Percentiles rank a stretch among this genome's conserved stretches.
phyloP scores from a whole-genome alignment of 2,888 invertebrate species.

The Argyra leucocephala region DNA sequence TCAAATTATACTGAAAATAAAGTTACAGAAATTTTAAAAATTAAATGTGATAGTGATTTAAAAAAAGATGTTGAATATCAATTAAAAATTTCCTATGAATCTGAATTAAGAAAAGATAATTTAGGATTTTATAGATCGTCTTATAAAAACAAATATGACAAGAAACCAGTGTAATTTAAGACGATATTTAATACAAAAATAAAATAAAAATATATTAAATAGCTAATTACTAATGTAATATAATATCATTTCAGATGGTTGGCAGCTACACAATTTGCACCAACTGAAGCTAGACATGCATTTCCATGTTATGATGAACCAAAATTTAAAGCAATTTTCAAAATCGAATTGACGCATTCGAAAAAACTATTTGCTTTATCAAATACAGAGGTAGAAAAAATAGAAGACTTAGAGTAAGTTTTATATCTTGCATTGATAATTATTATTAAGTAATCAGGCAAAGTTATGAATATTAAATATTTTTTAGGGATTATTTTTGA shows the following conservation, averaged over 20 bases:
- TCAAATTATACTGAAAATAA: not conserved
- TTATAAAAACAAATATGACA: conserved; percentile 34
- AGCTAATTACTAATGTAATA: not conserved
- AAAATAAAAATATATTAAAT: not conserved
- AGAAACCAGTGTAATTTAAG: not conserved
- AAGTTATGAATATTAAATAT: too few relatives aligned
- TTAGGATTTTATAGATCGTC: conserved; percentile 53
- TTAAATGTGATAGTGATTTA: not conserved
- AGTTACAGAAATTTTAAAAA: conserved; percentile 9
- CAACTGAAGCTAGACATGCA: conserved; percentile 51
- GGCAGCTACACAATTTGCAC: conserved; percentile 55
- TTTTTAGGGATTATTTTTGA: too few relatives aligned
- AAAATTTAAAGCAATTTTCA: conserved; percentile 52
- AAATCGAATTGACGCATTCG: conserved; percentile 50
- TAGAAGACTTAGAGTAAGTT: not conserved
- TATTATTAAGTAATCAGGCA: too few relatives aligned
- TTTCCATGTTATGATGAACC: conserved; percentile 70
- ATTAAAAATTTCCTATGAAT: conserved; percentile 48
- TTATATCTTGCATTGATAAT: too few relatives aligned
- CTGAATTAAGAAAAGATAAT: conserved; percentile 49
- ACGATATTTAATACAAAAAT: not conserved
- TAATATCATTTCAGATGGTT: conserved; percentile 30
- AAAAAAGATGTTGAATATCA: conserved; percentile 35
- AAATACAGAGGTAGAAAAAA: not conserved
- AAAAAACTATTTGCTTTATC: conserved; percentile 31